Conservation (phyloP, 2,113 vertebrate species). For the Apistogramma diplotaenia region DNA sequence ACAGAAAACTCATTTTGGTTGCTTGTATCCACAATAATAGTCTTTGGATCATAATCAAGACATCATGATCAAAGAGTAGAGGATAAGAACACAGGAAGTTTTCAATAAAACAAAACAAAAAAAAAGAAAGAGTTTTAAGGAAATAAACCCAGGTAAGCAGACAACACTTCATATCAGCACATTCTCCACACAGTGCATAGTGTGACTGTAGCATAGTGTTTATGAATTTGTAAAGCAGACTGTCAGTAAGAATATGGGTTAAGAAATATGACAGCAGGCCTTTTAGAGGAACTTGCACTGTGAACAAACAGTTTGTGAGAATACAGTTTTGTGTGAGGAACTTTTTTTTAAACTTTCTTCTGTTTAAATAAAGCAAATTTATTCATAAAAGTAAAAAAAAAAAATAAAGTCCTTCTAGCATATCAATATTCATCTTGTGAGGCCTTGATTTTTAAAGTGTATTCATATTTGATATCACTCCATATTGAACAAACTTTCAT, state of each 20-base stretch:
- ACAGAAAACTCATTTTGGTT: neutral
- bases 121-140: neutral
- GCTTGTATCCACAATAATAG: neutral
- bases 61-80: neutral
- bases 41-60: neutral
- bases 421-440: neutral
- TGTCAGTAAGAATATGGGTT: too few relatives aligned
- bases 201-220: too few relatives aligned
- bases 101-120: neutral
- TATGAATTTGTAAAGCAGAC: too few relatives aligned
- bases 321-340: too few relatives aligned
- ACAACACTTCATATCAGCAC: neutral
- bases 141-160: neutral
- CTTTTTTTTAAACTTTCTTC: neutral
- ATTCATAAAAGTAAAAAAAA: neutral
- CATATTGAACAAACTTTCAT: slow-evolving; percentile 3
- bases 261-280: too few relatives aligned
- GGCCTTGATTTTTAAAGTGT: neutral
- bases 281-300: neutral
- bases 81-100: neutral
- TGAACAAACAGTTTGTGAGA: too few relatives aligned
- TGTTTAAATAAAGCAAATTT: neutral
- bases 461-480: neutral
- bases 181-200: neutral
- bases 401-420: neutral